Evolutionary conservation across 2,797 vertebrate genomes (phyloP).

Genomic region (Picus viridis): DNA sequence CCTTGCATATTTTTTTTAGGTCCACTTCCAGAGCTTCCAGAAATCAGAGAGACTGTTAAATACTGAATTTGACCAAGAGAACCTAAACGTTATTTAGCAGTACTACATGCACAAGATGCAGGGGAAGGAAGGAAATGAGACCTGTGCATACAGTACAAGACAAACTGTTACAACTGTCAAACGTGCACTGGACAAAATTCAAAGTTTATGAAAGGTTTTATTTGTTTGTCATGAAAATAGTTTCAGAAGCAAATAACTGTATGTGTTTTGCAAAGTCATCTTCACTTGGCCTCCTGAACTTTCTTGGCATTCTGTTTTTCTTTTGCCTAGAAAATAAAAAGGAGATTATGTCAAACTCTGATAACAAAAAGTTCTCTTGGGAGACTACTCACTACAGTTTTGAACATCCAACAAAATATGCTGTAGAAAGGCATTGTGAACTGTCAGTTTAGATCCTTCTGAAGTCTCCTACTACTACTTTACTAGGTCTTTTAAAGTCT

Average conservation of each 20-base stretch:
- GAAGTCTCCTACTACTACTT: neutral
- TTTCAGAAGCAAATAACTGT: constrained; percentile 63
- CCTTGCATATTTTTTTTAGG: constrained; percentile 49
- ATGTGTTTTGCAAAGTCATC: constrained; percentile 33
- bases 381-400: neutral
- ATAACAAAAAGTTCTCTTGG: neutral
- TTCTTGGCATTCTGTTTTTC: constrained; percentile 98
- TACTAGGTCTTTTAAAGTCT: neutral
- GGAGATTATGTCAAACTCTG: neutral
- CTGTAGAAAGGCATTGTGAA: neutral
- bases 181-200: constrained; percentile 71
- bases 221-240: constrained; percentile 70
- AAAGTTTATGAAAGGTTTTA: constrained; percentile 71
- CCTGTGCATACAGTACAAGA: constrained; percentile 77
- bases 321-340: constrained; percentile 87
- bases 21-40: constrained; percentile 45
- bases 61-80: constrained; percentile 62
- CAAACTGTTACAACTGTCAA: constrained; percentile 69
- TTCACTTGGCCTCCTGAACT: constrained; percentile 94
- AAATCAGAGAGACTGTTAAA: constrained; percentile 54
- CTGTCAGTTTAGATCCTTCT: neutral
- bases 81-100: constrained; percentile 67
- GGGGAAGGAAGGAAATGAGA: constrained; percentile 45
- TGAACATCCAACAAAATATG: neutral
- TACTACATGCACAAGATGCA: constrained; percentile 79